Evolutionary conservation across 2,888 invertebrate genomes (phyloP), one percentile per base, ranked within the genome.

Genomic region (Nomada fabriciana): DNA sequence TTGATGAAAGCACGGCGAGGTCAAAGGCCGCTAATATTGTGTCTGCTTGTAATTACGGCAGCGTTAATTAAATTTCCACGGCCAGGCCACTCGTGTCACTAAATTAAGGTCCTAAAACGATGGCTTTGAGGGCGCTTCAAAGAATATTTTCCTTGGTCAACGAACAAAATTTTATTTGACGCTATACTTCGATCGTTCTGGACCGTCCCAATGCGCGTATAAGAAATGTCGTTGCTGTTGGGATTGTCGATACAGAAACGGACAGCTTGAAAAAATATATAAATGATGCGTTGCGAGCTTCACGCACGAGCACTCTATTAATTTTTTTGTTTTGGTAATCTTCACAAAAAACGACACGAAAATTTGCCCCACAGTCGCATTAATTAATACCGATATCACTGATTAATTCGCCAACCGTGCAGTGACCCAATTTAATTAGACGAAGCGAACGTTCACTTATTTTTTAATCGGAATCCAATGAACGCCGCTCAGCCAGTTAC

Each of bases 31-130:
- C 13, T 55, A 50, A 15, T 50, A 55, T 67, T 43, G 65, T 47
- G 50, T 25, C 43, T 13, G 80, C 80, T 78, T 65, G 65, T 67
- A 80, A 80, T 80, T 79, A 79, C 65, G 55, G 23, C 60, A 29
- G 50, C 80, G 80, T 80, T 80, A 81, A 81, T 81, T 81, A 81
- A 75, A 81, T 80, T 65, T 81, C 69, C 74, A 53, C 36, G 13
- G 5, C n/a, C 15, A 1, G 60, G 23, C 18, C 20, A 15, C 15
- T 10, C 20, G 18, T 42, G 53, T 36, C 20, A 43, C 59, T 57
- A 59, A 76, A 70, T 70, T 80, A 67, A 60, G 23, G 20, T 36
- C 50, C 13, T 47, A 71, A 67, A 50, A 36, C 18, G 29, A 20
- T 18, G n/a, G 18, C 20, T 60, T 72, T 43, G 60, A 65, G 60